Evolutionary conservation across 1,140 invertebrate species (phyloP).

Genomic region (Drosophila oshimai): DNA sequence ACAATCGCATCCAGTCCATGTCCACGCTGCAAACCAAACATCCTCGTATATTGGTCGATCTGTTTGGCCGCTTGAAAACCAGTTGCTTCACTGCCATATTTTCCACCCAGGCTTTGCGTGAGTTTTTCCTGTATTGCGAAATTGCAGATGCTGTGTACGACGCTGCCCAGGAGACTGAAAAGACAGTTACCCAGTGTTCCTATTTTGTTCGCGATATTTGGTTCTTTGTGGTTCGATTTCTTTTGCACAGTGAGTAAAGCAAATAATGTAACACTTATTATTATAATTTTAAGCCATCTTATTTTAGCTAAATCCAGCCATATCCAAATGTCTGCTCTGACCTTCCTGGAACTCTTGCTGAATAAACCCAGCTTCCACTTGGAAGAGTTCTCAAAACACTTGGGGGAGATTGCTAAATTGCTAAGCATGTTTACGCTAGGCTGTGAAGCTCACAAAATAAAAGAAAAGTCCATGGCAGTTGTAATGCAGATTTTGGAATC

Average conservation of each 20-base stretch:
- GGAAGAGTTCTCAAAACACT: slow-evolving; percentile 1
- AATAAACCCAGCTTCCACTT: background rate
- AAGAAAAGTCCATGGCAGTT: background rate
- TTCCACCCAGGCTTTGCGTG: slow-evolving; percentile 25
- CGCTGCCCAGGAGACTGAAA: background rate
- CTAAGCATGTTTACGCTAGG: slow-evolving; percentile 20
- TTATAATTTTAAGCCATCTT: background rate
- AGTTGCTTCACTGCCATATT: slow-evolving; percentile 44
- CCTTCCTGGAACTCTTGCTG: slow-evolving; percentile 37
- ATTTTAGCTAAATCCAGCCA: slow-evolving; percentile 26
- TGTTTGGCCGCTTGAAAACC: slow-evolving; percentile 54
- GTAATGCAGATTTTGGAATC: slow-evolving; percentile 10
- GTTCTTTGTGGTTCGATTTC: slow-evolving; percentile 51
- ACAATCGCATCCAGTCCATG: slow-evolving; percentile 26
- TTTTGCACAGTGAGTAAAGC: slow-evolving; percentile 36
- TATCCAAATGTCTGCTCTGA: slow-evolving; percentile 38
- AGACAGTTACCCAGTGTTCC: background rate
- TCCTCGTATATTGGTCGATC: slow-evolving; percentile 45
- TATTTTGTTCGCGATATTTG: slow-evolving; percentile 60
- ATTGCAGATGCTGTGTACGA: slow-evolving; percentile 58
- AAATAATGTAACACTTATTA: too few species aligned
- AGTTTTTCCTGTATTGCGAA: slow-evolving; percentile 51
- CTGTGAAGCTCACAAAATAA: slow-evolving; percentile 8
- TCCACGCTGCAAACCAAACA: slow-evolving; percentile 34
- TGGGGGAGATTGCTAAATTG: slow-evolving; percentile 49